Conservation (phyloP, 2,113 vertebrate species). For the Centrocercus urophasianus region DNA sequence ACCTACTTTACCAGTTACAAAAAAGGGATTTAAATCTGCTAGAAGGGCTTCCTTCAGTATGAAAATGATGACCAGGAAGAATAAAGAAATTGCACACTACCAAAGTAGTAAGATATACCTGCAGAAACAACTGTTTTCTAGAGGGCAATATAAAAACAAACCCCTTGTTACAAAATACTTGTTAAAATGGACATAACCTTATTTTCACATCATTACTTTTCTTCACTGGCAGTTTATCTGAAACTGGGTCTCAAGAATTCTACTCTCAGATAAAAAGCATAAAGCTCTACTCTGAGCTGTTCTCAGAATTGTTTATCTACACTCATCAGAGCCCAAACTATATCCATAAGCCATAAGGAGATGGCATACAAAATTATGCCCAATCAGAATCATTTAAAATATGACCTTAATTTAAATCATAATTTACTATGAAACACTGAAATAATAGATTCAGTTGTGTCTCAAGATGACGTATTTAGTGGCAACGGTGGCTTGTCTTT, state of each 20-base stretch:
- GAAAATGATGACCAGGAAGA: not conserved
- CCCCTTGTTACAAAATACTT: not conserved
- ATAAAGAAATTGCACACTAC: not conserved
- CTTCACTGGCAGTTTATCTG: not conserved
- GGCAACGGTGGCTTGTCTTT: not conserved
- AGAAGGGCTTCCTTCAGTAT: not conserved
- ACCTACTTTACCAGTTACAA: not conserved
- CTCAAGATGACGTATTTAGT: not conserved
- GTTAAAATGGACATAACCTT: not conserved
- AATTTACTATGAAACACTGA: not conserved
- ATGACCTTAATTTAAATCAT: not conserved
- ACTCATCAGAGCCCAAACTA: not conserved
- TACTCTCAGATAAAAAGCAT: not conserved
- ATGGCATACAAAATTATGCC: not conserved
- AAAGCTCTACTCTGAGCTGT: not conserved
- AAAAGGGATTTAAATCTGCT: not conserved
- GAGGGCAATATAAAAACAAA: not conserved
- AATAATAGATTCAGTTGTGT: not conserved
- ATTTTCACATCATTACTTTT: not conserved
- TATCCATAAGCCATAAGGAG: not conserved
- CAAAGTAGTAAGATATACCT: not conserved
- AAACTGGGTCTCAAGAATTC: not conserved
- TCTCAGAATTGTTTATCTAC: not conserved
- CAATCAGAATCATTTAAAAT: not conserved
- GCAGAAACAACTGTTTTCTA: not conserved